Evolutionary conservation across 2,797 vertebrate genomes (phyloP), one percentile per base, ranked within the genome.

Genomic region (Bucorvus abyssinicus): DNA sequence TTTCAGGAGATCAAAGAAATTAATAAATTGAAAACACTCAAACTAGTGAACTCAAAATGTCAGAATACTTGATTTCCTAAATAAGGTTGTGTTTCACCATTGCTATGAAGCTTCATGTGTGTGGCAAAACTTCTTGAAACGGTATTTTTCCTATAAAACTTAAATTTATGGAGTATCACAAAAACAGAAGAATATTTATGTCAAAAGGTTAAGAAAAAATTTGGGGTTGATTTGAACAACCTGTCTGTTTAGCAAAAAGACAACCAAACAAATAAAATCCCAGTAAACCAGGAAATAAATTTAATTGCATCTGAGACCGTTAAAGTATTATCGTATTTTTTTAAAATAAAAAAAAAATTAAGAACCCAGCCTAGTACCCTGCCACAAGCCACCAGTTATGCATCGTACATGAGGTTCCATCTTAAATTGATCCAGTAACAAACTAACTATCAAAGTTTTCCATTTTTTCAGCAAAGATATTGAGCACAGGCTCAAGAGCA

Each of bases 331-430:
- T 40, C 38, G 10, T 40, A 40, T 40, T 40, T 40, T 40, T 40
- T 40, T 40, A 10, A 40, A 40, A 40, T 40, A 40, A 40, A 10
- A 40, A 40, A 40, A 40, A 40, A 40, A 40, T 40, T 40, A 40
- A 40, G n/a, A 40, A 10, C 38, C 38, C 38, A 63, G 3, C 3
- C 4, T 45, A 26, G 4, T 49, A 3, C 5, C 4, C 0, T 4
- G 14, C 20, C 57, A 50, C 14, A 11, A 70, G 10, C 6, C 23
- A n/a, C 17, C 9, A 34, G 2, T 67, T 82, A 49, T 79, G 16
- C 22, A 47, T 27, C 4, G 71, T 47, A 24, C 20, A 55, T 63
- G 20, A 69, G 5, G 3, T 4, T 76, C 18, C 12, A 50, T 45
- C 23, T 91, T 49, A 55, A 81, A 40, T 5, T 3, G 6, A 42